phyloP scores from a whole-genome alignment of 2,888 invertebrate genomes.

The Rhopalosiphum nymphaeae region DNA sequence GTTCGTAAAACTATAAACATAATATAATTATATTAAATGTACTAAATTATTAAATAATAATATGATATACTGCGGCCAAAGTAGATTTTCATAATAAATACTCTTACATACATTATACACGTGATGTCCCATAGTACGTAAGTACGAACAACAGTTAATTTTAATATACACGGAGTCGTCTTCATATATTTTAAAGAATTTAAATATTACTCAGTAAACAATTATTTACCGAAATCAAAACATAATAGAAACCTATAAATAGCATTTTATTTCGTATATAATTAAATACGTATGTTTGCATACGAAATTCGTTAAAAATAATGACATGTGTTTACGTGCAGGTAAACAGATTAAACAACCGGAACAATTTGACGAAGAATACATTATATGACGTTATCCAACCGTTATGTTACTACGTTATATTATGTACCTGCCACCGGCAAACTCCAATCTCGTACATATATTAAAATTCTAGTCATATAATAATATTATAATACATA shows the following conservation, averaged over 20 bases:
- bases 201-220: neutral
- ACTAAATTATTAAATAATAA: neutral
- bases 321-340: neutral
- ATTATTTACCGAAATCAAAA: neutral
- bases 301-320: neutral
- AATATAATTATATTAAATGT: neutral
- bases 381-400: neutral
- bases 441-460: neutral
- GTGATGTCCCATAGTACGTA: neutral
- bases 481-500: neutral
- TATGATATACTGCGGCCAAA: neutral
- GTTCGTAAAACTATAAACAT: neutral
- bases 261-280: neutral
- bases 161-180: neutral
- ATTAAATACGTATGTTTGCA: neutral
- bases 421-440: neutral
- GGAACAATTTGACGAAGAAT: neutral
- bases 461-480: neutral
- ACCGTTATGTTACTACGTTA: neutral
- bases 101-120: neutral
- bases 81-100: neutral
- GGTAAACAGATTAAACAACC: conserved; percentile 6
- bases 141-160: neutral
- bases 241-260: neutral
- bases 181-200: neutral